Evolutionary conservation across 2,888 invertebrate genomes (phyloP), one percentile per base, ranked within the genome.

Genomic region (Amblyteles armatorius): DNA sequence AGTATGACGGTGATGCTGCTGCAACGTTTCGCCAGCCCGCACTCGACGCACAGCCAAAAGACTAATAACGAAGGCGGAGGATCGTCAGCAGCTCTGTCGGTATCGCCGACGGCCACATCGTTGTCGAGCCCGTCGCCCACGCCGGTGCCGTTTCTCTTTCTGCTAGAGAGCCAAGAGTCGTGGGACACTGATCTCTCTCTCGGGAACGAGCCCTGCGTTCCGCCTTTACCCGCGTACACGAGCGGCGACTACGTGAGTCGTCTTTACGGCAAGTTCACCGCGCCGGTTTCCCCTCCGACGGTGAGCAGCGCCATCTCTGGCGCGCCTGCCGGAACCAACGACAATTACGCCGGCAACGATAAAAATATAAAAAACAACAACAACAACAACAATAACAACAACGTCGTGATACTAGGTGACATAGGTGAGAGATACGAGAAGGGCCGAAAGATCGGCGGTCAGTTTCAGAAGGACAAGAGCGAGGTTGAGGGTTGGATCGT

Each of bases 1-100:
- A 94, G 93, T 92, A 94, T 94, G 93, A 94, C 93, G 93, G 94
- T 93, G 92, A 94, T 94, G 94, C 93, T 94, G 93, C 93, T 94
- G 91, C 93, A 94, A 94, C 94, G 93, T 92, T 93, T 93, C 90
- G 91, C 92, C 91, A 93, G 93, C 91, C 92, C 93, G 90, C 93
- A 94, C 90, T 92, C 93, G 90, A 93, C 93, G 91, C 91, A 91
- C 88, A 92, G 90, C 91, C 92, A 92, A 88, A 93, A 93, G 89
- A 91, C 89, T 50, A 63, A 63, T 33, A 85, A 86, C 90, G 92
- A 92, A 86, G 92, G 90, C 87, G 80, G 73, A 69, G 72, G 48
- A 44, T 72, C 79, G 80, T 73, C 82, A 50, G 63, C 68, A 26
- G 48, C 44, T 26, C 72, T 55, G 26, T 74, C 86, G 36, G 74